A percentile compares a stretch with the other conserved stretches of the same genome.
These are phyloP conservation scores for Idaea straminata DNA, from an alignment of 2,888 invertebrate species.

Conservation along the genomic window DNA sequence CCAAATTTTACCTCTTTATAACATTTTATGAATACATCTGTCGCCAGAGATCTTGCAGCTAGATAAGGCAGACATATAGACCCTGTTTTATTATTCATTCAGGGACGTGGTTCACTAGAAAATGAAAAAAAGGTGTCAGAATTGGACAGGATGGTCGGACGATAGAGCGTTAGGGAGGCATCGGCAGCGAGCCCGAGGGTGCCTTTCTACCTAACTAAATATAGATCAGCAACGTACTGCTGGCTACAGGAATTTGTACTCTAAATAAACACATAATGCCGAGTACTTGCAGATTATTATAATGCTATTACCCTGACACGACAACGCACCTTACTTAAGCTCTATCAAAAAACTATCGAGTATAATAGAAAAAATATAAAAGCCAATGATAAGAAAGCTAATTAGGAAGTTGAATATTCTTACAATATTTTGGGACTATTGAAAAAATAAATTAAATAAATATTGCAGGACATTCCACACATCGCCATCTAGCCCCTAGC, in stretches of 20 bases:
- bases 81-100: not conserved
- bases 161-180: slow-evolving; percentile 35
- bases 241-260: slow-evolving; percentile 55
- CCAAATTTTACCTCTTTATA: not conserved
- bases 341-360: too few species aligned
- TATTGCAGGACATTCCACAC: too few species aligned
- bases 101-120: slow-evolving; percentile 8
- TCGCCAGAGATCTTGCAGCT: not conserved
- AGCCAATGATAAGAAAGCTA: too few species aligned
- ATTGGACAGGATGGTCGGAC: slow-evolving; percentile 18
- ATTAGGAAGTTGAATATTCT: too few species aligned
- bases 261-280: slow-evolving; percentile 57
- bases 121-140: slow-evolving; percentile 44
- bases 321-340: too few species aligned
- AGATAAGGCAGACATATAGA: too few species aligned
- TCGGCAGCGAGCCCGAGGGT: slow-evolving; percentile 39
- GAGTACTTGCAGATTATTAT: slow-evolving; percentile 35
- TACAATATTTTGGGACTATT: too few species aligned
- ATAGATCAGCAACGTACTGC: slow-evolving; percentile 55
- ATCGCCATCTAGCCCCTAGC: too few species aligned
- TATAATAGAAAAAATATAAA: too few species aligned
- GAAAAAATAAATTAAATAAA: too few species aligned
- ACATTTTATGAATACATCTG: not conserved
- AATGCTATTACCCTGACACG: slow-evolving; percentile 11
- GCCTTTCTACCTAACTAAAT: slow-evolving; percentile 57